Percentiles rank a stretch among this genome's conserved stretches.
Evolutionary conservation across 2,797 vertebrate genomes (phyloP).

Genomic region (Coregonus suidteri): DNA sequence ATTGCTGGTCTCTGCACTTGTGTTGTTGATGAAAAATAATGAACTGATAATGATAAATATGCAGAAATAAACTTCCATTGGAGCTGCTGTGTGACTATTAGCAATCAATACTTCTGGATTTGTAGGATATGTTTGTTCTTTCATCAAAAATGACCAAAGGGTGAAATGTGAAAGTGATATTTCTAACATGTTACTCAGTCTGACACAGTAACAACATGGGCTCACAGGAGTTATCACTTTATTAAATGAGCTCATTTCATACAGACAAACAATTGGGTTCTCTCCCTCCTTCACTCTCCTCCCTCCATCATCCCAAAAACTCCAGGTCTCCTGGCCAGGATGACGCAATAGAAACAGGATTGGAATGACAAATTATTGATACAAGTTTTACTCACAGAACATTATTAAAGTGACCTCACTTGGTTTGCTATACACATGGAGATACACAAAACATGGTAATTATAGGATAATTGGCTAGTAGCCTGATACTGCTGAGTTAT

Average conservation of each 20-base stretch:
- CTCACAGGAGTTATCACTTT: slow-evolving; percentile 39
- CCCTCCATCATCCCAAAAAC: slow-evolving; percentile 2
- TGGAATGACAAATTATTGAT: slow-evolving; percentile 20
- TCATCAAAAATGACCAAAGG: too few species aligned
- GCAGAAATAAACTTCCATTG: too few species aligned
- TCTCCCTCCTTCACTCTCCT: slow-evolving; percentile 24
- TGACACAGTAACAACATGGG: background rate
- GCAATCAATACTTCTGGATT: too few species aligned
- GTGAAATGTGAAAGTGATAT: background rate
- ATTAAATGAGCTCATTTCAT: slow-evolving; percentile 46
- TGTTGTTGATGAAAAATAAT: too few species aligned
- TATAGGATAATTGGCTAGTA: background rate
- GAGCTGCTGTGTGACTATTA: too few species aligned
- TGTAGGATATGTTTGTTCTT: too few species aligned
- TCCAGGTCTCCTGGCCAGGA: slow-evolving; percentile 18
- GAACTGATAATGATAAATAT: too few species aligned
- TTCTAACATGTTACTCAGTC: background rate
- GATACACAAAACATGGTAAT: background rate
- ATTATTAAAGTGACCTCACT: background rate
- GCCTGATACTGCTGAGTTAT: background rate
- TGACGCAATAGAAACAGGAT: background rate
- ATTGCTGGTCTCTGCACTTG: too few species aligned
- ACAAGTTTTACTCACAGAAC: background rate
- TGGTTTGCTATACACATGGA: background rate
- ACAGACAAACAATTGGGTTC: slow-evolving; percentile 21